phyloP scores from a whole-genome alignment of 2,113 vertebrate species.

The Pitta sordida region DNA sequence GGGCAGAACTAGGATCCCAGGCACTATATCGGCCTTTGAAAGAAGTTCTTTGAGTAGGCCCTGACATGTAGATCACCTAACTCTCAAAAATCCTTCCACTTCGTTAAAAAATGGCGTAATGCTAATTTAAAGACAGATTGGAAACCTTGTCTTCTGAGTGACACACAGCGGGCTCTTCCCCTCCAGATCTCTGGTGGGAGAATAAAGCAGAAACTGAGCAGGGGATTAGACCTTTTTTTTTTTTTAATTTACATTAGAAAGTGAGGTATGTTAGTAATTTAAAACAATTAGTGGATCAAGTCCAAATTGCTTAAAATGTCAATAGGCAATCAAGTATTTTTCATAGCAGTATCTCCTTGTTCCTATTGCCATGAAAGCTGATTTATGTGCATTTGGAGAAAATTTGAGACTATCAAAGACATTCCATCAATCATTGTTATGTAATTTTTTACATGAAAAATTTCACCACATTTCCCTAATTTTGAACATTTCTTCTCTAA shows the following conservation, averaged over 20 bases:
- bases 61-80: background rate
- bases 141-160: background rate
- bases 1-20: background rate
- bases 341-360: background rate
- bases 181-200: background rate
- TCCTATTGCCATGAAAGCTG: background rate
- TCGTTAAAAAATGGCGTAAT: background rate
- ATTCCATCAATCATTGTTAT: background rate
- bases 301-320: constrained; percentile 25
- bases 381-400: background rate
- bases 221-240: background rate
- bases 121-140: background rate
- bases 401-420: background rate
- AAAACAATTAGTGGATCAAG: background rate
- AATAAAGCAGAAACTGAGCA: background rate
- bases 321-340: background rate
- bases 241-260: background rate
- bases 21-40: background rate
- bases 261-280: background rate
- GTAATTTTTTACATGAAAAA: background rate
- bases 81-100: background rate
- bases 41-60: background rate
- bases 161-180: accelerated
- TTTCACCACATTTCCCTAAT: background rate
- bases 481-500: background rate